Conservation (phyloP, 2,113 vertebrate species). For the Lota lota region DNA sequence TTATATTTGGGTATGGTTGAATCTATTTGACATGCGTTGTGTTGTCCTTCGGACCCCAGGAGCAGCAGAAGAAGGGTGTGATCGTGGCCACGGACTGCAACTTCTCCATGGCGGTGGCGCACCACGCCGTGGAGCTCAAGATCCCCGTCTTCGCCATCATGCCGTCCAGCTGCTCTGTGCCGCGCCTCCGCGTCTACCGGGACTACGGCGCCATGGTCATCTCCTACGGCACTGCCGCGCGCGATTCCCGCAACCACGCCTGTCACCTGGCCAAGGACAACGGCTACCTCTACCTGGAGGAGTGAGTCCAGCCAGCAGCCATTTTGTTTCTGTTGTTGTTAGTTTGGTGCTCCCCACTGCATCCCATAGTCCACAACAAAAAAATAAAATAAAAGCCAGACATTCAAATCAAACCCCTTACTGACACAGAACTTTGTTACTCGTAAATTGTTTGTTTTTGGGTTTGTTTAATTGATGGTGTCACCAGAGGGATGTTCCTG, state of each 20-base stretch:
- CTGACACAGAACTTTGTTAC: neutral
- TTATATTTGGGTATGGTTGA: too few species aligned
- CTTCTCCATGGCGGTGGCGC: constrained; percentile 86
- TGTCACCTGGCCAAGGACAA: constrained; percentile 81
- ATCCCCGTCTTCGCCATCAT: constrained; percentile 84
- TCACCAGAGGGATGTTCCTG: too few species aligned
- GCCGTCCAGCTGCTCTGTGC: constrained; percentile 71
- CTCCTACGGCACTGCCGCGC: constrained; percentile 74
- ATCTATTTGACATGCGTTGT: too few species aligned
- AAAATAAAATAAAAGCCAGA: too few species aligned
- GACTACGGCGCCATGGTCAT: constrained; percentile 89
- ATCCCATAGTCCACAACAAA: too few species aligned
- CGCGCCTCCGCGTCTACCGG: constrained; percentile 76
- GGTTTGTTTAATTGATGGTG: too few species aligned
- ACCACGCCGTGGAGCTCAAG: constrained; percentile 78
- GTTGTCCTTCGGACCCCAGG: constrained; percentile 60
- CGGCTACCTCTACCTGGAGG: constrained; percentile 84
- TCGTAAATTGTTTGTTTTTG: neutral
- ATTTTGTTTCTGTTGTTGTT: neutral
- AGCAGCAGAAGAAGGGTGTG: constrained; percentile 87
- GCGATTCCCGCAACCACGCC: constrained; percentile 80
- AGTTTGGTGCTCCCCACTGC: too few species aligned
- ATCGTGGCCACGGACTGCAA: constrained; percentile 84
- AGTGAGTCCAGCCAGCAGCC: constrained; percentile 71
- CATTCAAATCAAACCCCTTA: too few species aligned